Evolutionary conservation across 1,140 invertebrate genomes (phyloP).

Genomic region (Radopholus similis): DNA sequence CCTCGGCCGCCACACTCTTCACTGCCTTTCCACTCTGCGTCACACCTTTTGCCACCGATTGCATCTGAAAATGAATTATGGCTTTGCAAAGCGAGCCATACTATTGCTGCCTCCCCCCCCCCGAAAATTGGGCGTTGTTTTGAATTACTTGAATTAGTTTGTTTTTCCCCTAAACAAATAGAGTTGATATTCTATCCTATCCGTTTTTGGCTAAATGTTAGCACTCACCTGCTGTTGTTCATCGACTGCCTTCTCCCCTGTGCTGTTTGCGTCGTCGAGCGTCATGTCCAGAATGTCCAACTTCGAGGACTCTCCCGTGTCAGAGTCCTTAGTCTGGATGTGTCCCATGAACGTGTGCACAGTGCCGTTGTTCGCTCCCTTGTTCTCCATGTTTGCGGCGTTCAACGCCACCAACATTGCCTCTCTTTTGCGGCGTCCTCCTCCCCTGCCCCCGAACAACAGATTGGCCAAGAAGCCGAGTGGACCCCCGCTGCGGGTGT

Average conservation of each 20-base stretch:
- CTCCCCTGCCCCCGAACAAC: too few species aligned
- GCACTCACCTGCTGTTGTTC: neutral
- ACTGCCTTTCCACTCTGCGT: too few species aligned
- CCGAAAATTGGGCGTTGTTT: neutral
- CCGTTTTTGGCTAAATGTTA: too few species aligned
- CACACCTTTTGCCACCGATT: too few species aligned
- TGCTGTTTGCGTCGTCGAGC: neutral
- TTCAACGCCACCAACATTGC: neutral
- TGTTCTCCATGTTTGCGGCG: neutral
- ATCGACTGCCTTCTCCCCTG: neutral
- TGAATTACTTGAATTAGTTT: too few species aligned
- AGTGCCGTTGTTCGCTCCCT: neutral
- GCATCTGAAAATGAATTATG: too few species aligned
- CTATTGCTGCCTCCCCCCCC: neutral
- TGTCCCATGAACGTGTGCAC: neutral
- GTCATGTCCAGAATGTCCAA: too few species aligned
- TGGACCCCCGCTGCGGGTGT: neutral
- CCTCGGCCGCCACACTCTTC: too few species aligned
- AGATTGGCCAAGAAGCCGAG: neutral
- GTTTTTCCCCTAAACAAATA: too few species aligned
- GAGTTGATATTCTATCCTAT: too few species aligned
- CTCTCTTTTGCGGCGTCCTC: neutral
- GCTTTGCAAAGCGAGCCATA: too few species aligned
- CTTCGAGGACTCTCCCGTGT: neutral
- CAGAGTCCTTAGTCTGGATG: neutral